A percentile compares a stretch with the other conserved stretches of the same genome.
Evolutionary conservation across 2,888 invertebrate genomes (phyloP).

Genomic region (Pilophorus perplexus): DNA sequence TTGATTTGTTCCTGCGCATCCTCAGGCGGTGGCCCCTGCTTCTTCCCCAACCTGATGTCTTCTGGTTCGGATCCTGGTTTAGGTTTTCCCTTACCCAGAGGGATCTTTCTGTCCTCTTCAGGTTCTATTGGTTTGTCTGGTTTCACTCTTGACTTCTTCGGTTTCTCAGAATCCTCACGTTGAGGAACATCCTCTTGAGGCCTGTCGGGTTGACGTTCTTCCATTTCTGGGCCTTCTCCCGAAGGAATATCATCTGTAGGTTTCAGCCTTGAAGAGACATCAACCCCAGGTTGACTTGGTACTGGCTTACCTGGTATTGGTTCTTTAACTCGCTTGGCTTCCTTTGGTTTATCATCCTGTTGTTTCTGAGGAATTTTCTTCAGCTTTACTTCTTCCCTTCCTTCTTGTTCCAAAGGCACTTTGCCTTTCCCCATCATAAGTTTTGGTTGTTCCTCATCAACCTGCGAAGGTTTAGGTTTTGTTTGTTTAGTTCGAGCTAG

Average conservation of each 20-base stretch:
- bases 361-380: constrained; percentile 57
- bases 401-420: constrained; percentile 51
- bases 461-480: constrained; percentile 51
- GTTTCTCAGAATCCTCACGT: neutral
- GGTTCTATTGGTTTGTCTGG: constrained; percentile 30
- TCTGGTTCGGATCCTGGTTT: constrained; percentile 48
- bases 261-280: constrained; percentile 47
- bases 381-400: constrained; percentile 54
- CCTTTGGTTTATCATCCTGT: constrained; percentile 51
- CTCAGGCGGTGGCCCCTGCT: constrained; percentile 53
- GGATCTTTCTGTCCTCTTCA: constrained; percentile 45
- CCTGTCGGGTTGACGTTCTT: constrained; percentile 16
- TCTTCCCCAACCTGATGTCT: constrained; percentile 53
- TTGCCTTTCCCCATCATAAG: constrained; percentile 58
- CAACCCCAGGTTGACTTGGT: constrained; percentile 47
- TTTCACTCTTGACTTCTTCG: constrained; percentile 23
- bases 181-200: neutral
- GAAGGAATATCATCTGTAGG: constrained; percentile 48
- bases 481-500: constrained; percentile 54
- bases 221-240: constrained; percentile 50
- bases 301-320: constrained; percentile 50
- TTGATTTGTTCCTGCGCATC: constrained; percentile 52
- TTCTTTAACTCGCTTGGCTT: constrained; percentile 48
- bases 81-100: constrained; percentile 48
- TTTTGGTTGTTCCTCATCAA: constrained; percentile 54